Percentiles rank a stretch among this genome's conserved stretches.
phyloP scores from a whole-genome alignment of 2,113 vertebrate genomes.

The Anguilla rostrata region DNA sequence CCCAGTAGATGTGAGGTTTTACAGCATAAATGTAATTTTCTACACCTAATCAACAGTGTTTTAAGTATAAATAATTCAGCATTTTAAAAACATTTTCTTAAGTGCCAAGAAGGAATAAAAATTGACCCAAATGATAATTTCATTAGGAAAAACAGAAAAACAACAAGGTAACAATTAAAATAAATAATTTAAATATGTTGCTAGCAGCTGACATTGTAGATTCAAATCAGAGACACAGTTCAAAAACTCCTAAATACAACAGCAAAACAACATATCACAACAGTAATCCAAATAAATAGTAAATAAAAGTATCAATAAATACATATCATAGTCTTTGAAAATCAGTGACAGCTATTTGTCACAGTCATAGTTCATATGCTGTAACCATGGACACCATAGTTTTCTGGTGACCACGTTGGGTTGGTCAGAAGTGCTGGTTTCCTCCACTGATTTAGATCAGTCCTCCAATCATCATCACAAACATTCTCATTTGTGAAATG shows the following conservation, averaged over 20 bases:
- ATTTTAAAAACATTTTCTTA: neutral
- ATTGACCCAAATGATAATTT: too few relatives aligned
- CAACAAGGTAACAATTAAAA: slow-evolving; percentile 27
- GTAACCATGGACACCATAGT: neutral
- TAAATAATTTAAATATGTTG: slow-evolving; percentile 5
- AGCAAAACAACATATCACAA: neutral
- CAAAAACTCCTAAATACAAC: neutral
- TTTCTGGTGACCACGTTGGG: neutral
- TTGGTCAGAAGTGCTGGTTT: neutral
- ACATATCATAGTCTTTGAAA: neutral
- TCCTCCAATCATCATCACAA: neutral
- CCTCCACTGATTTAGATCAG: too few relatives aligned
- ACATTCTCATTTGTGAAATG: neutral
- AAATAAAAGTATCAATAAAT: neutral
- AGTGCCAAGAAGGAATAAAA: slow-evolving; percentile 16
- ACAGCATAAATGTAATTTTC: neutral
- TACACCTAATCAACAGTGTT: neutral
- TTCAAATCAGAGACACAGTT: neutral
- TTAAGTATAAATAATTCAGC: neutral
- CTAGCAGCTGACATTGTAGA: too few relatives aligned
- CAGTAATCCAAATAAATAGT: neutral
- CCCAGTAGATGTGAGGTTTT: neutral
- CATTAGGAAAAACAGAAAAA: slow-evolving; percentile 27
- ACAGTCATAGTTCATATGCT: neutral
- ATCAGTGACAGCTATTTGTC: too few relatives aligned